Base-by-base conservation (phyloP, 2,797 vertebrate genomes). In the Staurois parvus region DNA sequence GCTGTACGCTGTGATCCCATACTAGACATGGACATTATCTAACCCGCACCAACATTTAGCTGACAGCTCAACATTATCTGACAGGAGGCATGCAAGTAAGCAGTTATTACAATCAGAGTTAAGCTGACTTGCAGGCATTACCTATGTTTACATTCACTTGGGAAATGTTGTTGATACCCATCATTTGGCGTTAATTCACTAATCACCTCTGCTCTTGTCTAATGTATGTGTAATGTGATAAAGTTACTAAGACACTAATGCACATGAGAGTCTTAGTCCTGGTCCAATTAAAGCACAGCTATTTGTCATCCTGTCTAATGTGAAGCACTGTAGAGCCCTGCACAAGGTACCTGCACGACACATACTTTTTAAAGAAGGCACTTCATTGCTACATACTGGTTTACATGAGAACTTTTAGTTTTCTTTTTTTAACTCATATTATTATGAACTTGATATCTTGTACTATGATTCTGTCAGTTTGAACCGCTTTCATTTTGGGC, bases 241-340 rank as follows among this genome's bases (percentile, higher is more conserved):
- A 66, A 66, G 76, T 66, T 42, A 34, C 34, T 40, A 37, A 37
- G 59, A 78, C 56, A 21, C 32, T 8, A 69, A 69, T 68, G 40
- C 24, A 29, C 30, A 28, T 29, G 76, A 29, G 59, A 67, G 59
- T 64, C 21, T 56, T 32, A 26, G 52, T n/a, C 12, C 34, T 12
- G 32, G 24, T 48, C 64, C 77, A 48, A 79, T 79, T 28, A 29
- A 11, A 45, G 21, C 13, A 30, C 10, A 29, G 40, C 37, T 19
- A 40, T 12, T 79, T 48, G 68, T 79, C 45, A 79, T 68, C 68
- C 64, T 28, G 40, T 82, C 56, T 26, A 74, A 74, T 42, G 40
- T 30, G 1, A 52, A 59, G 52, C 11, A 59, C 19, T 7, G 19
- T 21, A 59, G 52, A 24, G 8, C 2, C 52, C 5, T 59, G 21